Evolutionary conservation across 1,140 invertebrate species (phyloP).

Genomic region (Conus ventricosus): DNA sequence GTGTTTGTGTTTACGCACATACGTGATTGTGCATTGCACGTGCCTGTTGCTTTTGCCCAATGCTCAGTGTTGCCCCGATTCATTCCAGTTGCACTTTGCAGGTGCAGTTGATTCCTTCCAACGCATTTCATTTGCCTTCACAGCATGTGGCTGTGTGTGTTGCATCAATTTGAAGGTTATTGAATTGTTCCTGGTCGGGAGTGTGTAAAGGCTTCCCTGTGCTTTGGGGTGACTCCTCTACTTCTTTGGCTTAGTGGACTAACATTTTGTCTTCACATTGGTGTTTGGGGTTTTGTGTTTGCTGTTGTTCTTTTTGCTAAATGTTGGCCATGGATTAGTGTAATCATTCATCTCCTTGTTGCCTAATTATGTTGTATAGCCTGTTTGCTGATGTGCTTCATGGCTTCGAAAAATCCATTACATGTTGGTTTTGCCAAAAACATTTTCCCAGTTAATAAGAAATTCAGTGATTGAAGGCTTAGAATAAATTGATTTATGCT

Average conservation of each 20-base stretch:
- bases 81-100: neutral
- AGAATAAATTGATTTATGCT: too few species aligned
- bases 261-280: neutral
- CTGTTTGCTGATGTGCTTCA: neutral
- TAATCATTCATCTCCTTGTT: neutral
- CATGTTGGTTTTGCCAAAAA: too few species aligned
- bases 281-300: neutral
- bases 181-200: neutral
- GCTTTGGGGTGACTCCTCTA: neutral
- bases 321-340: neutral
- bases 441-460: neutral
- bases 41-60: neutral
- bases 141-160: neutral
- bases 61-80: neutral
- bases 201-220: neutral
- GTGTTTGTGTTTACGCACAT: too few species aligned
- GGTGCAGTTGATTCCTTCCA: neutral
- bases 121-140: neutral
- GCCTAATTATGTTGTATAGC: neutral
- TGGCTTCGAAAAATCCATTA: neutral
- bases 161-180: neutral
- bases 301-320: neutral
- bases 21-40: neutral
- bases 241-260: neutral
- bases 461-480: neutral